Evolutionary conservation across 2,888 invertebrate genomes (phyloP), one percentile per base, ranked within the genome.

Genomic region (Trilocha varians): DNA sequence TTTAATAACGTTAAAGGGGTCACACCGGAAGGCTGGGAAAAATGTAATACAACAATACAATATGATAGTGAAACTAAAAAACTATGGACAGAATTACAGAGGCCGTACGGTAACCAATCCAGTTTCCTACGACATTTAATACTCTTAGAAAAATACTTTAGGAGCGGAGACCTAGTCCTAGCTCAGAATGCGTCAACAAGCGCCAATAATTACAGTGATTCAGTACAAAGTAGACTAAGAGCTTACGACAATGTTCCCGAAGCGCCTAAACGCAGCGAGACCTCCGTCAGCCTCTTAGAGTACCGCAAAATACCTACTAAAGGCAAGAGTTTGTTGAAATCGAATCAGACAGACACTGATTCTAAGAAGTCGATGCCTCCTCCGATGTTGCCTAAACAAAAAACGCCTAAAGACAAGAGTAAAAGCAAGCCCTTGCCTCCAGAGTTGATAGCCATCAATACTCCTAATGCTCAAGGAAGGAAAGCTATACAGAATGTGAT

Each of bases 21-120:
- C 0, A 94, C 93, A 0, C 93, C 93, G 0, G 93, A 93, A 58
- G 94, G 94, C 0, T 95, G 95, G 94, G 94, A 94, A 53, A 92
- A 93, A 46, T 93, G 93, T 52, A 89, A 89, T 49, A 89, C 93
- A 0, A 89, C 91, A 56, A 90, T 95, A 40, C 94, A 95, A 58
- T 95, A 94, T 50, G 95, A 95, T 58, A 85, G 88, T 11, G 93
- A 93, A n/a, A 95, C 94, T 0, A 93, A 92, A 44, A 87, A 88
- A 5, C 79, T 95, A 2, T 95, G 94, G 93, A 91, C 92, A 47
- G 93, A 93, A 53, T 68, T 95, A 33, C 94, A 95, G 62, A 90
- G 93, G 63, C 95, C 95, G 0, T 95, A 95, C 55, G 95, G 95
- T 3, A 95, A 94, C 68, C 94, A 94, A 59, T 94, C 94, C 35